Percentiles rank a stretch among this genome's conserved stretches.
Conservation (phyloP, 2,888 invertebrate genomes). For the Chelonus formosanus region DNA sequence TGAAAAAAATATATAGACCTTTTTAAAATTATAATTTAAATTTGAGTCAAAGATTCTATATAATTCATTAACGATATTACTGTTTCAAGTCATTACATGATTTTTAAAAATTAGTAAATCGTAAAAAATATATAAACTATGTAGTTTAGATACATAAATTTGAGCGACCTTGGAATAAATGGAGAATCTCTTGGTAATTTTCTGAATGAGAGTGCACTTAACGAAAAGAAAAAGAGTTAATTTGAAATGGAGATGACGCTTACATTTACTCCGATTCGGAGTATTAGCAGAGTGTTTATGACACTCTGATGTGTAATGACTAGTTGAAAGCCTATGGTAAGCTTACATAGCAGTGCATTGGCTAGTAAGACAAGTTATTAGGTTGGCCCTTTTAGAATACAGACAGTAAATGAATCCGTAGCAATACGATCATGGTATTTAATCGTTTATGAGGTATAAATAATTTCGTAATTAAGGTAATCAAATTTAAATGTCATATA, state of each 20-base stretch:
- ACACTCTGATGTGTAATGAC: slow-evolving; percentile 4
- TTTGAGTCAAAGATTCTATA: no score
- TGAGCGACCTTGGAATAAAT: background rate
- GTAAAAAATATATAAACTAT: no score
- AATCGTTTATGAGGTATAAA: slow-evolving; percentile 3
- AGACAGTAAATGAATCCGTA: no score
- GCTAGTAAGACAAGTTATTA: no score
- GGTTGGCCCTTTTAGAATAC: no score
- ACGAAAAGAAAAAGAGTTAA: slow-evolving; percentile 16
- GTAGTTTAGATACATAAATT: no score
- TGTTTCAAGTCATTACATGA: no score
- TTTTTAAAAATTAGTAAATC: no score
- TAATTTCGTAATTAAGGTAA: slow-evolving; percentile 2
- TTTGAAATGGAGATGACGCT: slow-evolving; percentile 40
- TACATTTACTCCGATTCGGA: background rate
- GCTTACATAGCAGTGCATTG: no score
- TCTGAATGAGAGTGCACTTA: background rate
- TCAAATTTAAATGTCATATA: slow-evolving; percentile 2
- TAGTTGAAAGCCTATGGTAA: background rate
- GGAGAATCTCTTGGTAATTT: background rate
- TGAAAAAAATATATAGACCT: no score
- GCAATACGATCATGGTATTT: background rate
- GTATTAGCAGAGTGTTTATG: slow-evolving; percentile 9
- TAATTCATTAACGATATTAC: no score
- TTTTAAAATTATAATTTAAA: no score